These are phyloP conservation scores for Glyptemys insculpta DNA, from an alignment of 2,797 vertebrate species.

Conservation along the genomic window DNA sequence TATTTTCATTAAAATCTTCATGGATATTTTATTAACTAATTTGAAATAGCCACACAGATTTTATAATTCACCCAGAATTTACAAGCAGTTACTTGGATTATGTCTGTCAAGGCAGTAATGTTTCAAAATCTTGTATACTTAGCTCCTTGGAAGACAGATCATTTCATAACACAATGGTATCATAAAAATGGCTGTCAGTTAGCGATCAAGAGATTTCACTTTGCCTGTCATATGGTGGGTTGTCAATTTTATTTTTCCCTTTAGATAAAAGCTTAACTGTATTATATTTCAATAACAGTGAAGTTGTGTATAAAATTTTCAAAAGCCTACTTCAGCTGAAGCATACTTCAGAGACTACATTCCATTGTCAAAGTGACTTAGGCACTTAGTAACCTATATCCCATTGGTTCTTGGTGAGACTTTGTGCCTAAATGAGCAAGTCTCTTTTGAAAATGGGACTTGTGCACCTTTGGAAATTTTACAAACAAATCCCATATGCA, in stretches of 20 bases:
- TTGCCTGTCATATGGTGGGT: constrained; percentile 75
- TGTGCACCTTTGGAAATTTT: not conserved
- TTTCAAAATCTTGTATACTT: constrained; percentile 70
- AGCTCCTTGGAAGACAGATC: constrained; percentile 72
- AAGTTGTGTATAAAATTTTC: constrained; percentile 72
- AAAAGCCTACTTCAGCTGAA: constrained; percentile 50
- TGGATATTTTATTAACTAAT: constrained; percentile 66
- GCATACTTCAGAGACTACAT: constrained; percentile 58
- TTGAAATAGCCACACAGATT: constrained; percentile 51
- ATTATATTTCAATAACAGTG: constrained; percentile 72
- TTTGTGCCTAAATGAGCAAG: not conserved
- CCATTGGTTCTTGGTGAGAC: not conserved
- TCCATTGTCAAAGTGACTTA: constrained; percentile 58
- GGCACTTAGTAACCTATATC: not conserved
- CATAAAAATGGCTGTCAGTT: constrained; percentile 75
- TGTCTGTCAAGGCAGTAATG: constrained; percentile 71
- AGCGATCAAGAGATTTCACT: constrained; percentile 78
- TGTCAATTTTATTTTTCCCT: constrained; percentile 73
- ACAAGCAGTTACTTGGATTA: constrained; percentile 71
- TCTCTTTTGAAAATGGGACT: constrained; percentile 6
- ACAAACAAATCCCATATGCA: not conserved
- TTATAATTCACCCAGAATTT: constrained; percentile 72
- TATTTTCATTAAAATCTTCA: constrained; percentile 64
- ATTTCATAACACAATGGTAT: constrained; percentile 75
- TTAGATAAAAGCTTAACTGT: constrained; percentile 73